Conservation (phyloP, 2,797 vertebrate genomes). For the Mormyrops attenuatus region DNA sequence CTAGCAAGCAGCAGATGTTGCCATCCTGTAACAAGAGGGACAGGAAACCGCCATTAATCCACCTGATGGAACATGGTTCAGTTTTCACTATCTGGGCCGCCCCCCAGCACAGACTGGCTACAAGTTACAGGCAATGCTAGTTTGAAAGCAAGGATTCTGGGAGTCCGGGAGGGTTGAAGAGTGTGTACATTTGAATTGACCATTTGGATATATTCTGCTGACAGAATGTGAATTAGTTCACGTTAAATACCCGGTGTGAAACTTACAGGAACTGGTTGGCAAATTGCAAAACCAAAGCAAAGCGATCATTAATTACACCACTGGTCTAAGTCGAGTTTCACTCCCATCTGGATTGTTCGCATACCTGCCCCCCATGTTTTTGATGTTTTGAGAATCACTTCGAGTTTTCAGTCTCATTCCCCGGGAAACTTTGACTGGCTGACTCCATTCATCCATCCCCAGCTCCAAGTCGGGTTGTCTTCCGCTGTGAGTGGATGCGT, state of each 20-base stretch:
- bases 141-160: not conserved
- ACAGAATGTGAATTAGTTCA: not conserved
- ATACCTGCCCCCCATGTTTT: not conserved
- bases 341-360: not conserved
- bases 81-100: not conserved
- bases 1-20: not conserved
- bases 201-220: not conserved
- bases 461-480: not conserved
- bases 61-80: not conserved
- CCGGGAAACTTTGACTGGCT: not conserved
- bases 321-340: not conserved
- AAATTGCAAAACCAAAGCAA: not conserved
- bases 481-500: not conserved
- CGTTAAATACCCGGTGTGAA: not conserved
- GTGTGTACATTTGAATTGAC: not conserved
- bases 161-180: not conserved
- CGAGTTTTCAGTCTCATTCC: not conserved
- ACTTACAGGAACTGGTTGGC: not conserved
- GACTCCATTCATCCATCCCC: not conserved
- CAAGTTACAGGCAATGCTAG: not conserved
- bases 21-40: not conserved
- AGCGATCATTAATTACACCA: not conserved
- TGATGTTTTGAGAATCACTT: not conserved
- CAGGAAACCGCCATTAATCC: not conserved
- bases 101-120: not conserved